Evolutionary conservation across 2,888 invertebrate species (phyloP).

Genomic region (Pachycephus smyrnensis): DNA sequence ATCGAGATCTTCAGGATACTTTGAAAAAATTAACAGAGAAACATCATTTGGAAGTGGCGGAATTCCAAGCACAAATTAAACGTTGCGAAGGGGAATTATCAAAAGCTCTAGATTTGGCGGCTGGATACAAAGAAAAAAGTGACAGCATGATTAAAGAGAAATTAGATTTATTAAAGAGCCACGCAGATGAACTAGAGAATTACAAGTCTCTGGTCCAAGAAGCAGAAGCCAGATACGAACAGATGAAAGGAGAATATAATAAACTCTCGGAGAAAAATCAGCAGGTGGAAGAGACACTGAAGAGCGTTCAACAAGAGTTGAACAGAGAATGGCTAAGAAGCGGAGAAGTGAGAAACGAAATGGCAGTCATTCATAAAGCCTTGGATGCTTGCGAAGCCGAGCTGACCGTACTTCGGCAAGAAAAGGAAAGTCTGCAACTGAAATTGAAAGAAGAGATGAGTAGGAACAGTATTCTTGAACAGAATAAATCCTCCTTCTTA

Average conservation of each 20-base stretch:
- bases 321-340: conserved; percentile 56
- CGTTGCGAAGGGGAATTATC: conserved; percentile 79
- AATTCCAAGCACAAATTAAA: conserved; percentile 70
- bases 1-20: conserved; percentile 61
- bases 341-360: conserved; percentile 58
- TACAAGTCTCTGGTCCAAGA: conserved; percentile 58
- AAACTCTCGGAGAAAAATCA: conserved; percentile 52
- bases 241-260: conserved; percentile 51
- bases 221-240: conserved; percentile 55
- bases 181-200: conserved; percentile 59
- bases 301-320: conserved; percentile 57
- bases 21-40: conserved; percentile 69
- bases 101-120: conserved; percentile 76
- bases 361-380: conserved; percentile 61
- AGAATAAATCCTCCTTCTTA: conserved; percentile 71
- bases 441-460: conserved; percentile 70
- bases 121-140: conserved; percentile 63
- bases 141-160: conserved; percentile 59
- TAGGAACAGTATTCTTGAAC: conserved; percentile 69
- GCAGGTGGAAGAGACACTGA: conserved; percentile 51
- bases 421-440: conserved; percentile 69
- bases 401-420: conserved; percentile 64
- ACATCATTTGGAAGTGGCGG: conserved; percentile 68
- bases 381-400: conserved; percentile 64
- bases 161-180: conserved; percentile 53